Conservation (phyloP, 2,888 invertebrate species). For the Drosophila ezoana region DNA sequence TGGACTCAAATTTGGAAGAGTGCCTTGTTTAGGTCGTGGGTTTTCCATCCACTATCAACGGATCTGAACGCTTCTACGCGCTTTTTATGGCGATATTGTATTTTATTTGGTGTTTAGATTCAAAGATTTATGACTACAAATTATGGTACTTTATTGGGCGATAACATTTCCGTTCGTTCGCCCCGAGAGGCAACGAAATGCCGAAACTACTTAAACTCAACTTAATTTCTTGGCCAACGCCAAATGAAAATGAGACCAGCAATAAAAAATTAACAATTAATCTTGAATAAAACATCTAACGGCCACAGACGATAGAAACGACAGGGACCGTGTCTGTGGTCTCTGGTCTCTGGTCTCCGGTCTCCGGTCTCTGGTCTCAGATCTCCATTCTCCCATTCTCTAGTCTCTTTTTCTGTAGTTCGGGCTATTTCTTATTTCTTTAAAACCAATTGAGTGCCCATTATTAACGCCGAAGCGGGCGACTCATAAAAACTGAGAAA, state of each 20-base stretch:
- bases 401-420: constrained; percentile 6
- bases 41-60: constrained; percentile 20
- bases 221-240: constrained; percentile 61
- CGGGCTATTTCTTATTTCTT: constrained; percentile 15
- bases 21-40: constrained; percentile 3
- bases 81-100: constrained; percentile 57
- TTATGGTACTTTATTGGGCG: constrained; percentile 78
- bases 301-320: constrained; percentile 41
- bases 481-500: constrained; percentile 73
- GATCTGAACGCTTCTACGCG: constrained; percentile 34
- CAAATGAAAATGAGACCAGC: constrained; percentile 64
- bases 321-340: background rate
- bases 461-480: constrained; percentile 70
- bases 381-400: background rate
- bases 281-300: constrained; percentile 74
- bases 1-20: background rate
- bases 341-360: constrained; percentile 1
- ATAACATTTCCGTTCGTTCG: constrained; percentile 77
- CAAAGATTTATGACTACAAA: constrained; percentile 81
- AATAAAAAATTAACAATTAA: constrained; percentile 76
- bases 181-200: constrained; percentile 23
- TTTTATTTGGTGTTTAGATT: constrained; percentile 77
- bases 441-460: constrained; percentile 72
- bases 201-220: constrained; percentile 66
- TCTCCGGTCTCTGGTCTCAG: constrained; percentile 3